Evolutionary conservation across 2,113 vertebrate genomes (phyloP), one percentile per base, ranked within the genome.

Genomic region (Anolis carolinensis): DNA sequence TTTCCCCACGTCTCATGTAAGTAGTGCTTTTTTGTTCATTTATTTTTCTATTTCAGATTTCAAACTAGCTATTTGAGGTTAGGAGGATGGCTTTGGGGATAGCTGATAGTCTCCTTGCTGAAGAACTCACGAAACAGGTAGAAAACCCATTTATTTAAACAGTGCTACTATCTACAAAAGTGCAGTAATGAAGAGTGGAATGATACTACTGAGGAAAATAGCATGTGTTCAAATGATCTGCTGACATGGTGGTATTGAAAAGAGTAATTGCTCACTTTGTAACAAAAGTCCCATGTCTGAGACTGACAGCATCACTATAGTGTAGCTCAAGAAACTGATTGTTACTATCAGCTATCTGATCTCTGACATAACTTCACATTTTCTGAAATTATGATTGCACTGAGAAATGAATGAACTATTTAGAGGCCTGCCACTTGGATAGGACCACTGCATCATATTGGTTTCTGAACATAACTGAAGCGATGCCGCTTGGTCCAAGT

Each of bases 191-290:
- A 68, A 30, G 65, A 68, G 30, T 30, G 25, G 59, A 90, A 84
- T 25, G 84, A 87, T 48, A 78, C 86, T 11, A 3, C 89, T 5
- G 95, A 95, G 83, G 96, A 96, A 78, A 91, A 36, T 4, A 89
- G 59, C 0, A 78, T 86, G 34, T 18, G 0, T 70, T 68, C 88
- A 71, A 89, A 82, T 0, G 79, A 91, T 6, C 20, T 89, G 16
- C 70, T 65, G 0, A 11, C 91, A 77, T 95, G 88, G 93, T 80
- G 59, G 79, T 73, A 89, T 84, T 90, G 85, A 52, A 52, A 86
- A 67, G 84, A 71, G 34, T 71, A 71, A 85, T 79, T 39, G 65
- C 67, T 59, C 67, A 59, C 65, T 79, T 85, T 55, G 9, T 59
- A 39, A 70, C 32, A 68, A 83, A 77, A n/a, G 59, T 18, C 50